Conservation (phyloP, 2,888 invertebrate genomes). For the Drosophila acutilabella region DNA sequence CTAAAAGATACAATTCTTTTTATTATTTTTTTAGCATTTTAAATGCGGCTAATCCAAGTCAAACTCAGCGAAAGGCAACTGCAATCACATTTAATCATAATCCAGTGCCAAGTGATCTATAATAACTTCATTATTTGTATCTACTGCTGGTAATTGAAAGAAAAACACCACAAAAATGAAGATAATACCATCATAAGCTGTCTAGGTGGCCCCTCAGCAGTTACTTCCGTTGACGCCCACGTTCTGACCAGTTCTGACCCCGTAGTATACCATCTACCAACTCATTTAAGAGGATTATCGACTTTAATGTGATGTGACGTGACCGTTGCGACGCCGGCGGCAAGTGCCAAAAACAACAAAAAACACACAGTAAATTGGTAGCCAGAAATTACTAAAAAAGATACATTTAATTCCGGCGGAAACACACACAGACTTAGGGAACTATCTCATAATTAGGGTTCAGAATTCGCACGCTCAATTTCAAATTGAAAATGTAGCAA, state of each 20-base stretch:
- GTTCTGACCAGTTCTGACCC: slow-evolving; percentile 5
- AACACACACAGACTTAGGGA: slow-evolving; percentile 40
- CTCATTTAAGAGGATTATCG: slow-evolving; percentile 67
- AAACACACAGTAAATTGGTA: slow-evolving; percentile 23
- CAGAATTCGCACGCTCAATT: slow-evolving; percentile 81
- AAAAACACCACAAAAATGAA: slow-evolving; percentile 29
- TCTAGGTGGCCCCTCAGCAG: slow-evolving; percentile 47
- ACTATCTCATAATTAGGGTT: slow-evolving; percentile 76
- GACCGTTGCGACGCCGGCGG: slow-evolving; percentile 49
- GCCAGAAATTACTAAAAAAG: slow-evolving; percentile 35
- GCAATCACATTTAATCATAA: slow-evolving; percentile 5
- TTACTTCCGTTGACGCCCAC: slow-evolving; percentile 73
- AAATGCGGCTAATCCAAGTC: slow-evolving; percentile 11
- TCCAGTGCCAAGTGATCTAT: slow-evolving; percentile 35
- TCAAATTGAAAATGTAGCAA: slow-evolving; percentile 76
- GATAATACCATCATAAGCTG: slow-evolving; percentile 39
- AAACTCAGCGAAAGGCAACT: slow-evolving; percentile 17
- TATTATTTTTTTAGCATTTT: not conserved
- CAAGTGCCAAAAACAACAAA: slow-evolving; percentile 59
- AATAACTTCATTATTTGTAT: slow-evolving; percentile 64
- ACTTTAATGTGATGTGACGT: slow-evolving; percentile 67
- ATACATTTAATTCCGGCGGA: slow-evolving; percentile 76
- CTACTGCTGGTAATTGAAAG: slow-evolving; percentile 19
- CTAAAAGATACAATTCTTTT: too few species aligned
- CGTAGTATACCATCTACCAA: not conserved